phyloP scores from a whole-genome alignment of 2,888 invertebrate species.

The Stegana nigrithorax region DNA sequence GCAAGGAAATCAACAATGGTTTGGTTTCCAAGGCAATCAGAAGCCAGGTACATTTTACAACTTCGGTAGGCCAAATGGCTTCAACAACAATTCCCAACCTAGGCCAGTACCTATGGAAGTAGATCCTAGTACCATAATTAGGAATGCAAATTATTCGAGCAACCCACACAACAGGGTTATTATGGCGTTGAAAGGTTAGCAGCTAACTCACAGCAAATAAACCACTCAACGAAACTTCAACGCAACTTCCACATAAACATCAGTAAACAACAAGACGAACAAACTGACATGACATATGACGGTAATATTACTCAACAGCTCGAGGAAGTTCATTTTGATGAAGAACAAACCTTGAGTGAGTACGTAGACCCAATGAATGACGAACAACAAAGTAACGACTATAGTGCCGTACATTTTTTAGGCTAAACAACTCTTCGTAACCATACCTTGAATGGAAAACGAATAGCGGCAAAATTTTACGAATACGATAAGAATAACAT shows the following conservation, averaged over 20 bases:
- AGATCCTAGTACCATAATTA: constrained; percentile 21
- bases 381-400: neutral
- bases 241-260: neutral
- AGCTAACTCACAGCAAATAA: neutral
- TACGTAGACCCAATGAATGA: neutral
- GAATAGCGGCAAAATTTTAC: constrained; percentile 27
- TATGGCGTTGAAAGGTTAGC: too few relatives aligned
- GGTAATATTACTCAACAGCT: neutral
- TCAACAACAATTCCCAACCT: neutral
- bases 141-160: constrained; percentile 20
- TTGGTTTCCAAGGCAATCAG: neutral
- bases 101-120: constrained; percentile 28
- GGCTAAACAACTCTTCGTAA: constrained; percentile 29
- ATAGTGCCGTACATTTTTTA: constrained; percentile 29
- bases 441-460: constrained; percentile 20
- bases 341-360: neutral
- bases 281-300: neutral
- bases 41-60: neutral
- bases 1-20: neutral
- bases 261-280: neutral
- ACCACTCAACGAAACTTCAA: neutral
- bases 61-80: neutral
- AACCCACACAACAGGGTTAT: too few relatives aligned
- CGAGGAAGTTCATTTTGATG: neutral
- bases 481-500: constrained; percentile 31